A percentile compares a stretch with the other conserved stretches of the same genome.
phyloP scores from a whole-genome alignment of 1,140 invertebrate species.

The Hylaeus volcanicus region DNA sequence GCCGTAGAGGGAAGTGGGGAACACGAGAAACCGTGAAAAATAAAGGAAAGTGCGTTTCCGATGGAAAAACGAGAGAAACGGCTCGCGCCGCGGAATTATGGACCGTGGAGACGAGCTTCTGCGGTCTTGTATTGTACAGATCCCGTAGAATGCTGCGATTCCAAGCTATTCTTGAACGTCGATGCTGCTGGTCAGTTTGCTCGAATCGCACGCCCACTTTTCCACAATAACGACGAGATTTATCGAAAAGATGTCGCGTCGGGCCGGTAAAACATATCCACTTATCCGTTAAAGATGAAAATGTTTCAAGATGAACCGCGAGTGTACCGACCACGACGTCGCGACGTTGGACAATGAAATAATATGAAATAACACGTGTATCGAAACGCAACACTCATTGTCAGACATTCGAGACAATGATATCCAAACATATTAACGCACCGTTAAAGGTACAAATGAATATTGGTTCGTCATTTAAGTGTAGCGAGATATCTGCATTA shows the following conservation, averaged over 20 bases:
- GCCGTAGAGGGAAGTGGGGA: not conserved
- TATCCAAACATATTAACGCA: slow-evolving; percentile 5
- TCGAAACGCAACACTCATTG: too few relatives aligned
- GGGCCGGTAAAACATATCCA: too few relatives aligned
- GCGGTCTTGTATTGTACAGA: slow-evolving; percentile 31
- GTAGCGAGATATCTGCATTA: slow-evolving; percentile 24
- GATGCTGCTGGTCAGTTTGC: slow-evolving; percentile 30
- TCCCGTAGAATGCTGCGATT: slow-evolving; percentile 45
- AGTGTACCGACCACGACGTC: too few relatives aligned
- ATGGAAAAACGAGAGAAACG: slow-evolving; percentile 56
- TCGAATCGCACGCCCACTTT: slow-evolving; percentile 47
- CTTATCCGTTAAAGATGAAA: too few relatives aligned
- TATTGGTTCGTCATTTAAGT: not conserved
- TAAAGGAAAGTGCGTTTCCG: slow-evolving; percentile 43
- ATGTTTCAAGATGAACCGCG: too few relatives aligned
- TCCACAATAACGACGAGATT: slow-evolving; percentile 37
- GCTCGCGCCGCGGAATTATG: slow-evolving; percentile 57
- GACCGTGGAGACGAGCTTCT: slow-evolving; percentile 17
- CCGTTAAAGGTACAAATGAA: not conserved
- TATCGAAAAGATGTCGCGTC: slow-evolving; percentile 12
- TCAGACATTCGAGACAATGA: not conserved
- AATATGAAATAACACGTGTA: too few relatives aligned
- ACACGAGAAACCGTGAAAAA: slow-evolving; percentile 33
- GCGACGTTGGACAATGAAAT: too few relatives aligned
- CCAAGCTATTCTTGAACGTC: slow-evolving; percentile 32